Evolutionary conservation across 2,113 vertebrate species (phyloP).

Genomic region (Oreochromis aureus): DNA sequence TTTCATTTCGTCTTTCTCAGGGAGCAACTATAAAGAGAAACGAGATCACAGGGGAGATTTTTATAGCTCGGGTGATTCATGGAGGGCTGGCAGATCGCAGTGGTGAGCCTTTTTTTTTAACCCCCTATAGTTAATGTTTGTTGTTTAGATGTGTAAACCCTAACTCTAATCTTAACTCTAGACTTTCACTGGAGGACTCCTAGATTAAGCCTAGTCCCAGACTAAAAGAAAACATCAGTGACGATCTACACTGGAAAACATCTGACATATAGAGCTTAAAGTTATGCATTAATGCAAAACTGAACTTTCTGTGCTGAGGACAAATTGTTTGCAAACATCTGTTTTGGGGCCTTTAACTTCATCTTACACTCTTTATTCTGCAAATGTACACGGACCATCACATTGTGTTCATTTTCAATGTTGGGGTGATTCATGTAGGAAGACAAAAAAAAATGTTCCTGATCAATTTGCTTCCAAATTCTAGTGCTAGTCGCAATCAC

Average conservation of each 20-base stretch:
- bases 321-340: background rate
- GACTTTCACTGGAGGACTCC: background rate
- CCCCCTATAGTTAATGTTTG: background rate
- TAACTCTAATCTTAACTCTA: background rate
- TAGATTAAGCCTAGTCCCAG: background rate
- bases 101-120: conserved; percentile 68
- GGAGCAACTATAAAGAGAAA: conserved; percentile 96
- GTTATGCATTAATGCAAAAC: background rate
- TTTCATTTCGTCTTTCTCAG: conserved; percentile 55
- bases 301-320: background rate
- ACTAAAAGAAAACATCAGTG: background rate
- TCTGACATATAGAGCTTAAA: background rate
- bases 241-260: background rate
- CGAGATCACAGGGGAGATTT: conserved; percentile 87
- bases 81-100: conserved; percentile 92
- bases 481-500: background rate
- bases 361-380: background rate
- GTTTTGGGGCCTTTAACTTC: background rate
- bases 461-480: background rate
- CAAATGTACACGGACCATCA: background rate
- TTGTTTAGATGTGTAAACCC: background rate
- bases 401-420: background rate
- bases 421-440: background rate
- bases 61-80: conserved; percentile 89
- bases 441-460: background rate